phyloP scores from a whole-genome alignment of 2,113 vertebrate species.

The Sciurus niger region DNA sequence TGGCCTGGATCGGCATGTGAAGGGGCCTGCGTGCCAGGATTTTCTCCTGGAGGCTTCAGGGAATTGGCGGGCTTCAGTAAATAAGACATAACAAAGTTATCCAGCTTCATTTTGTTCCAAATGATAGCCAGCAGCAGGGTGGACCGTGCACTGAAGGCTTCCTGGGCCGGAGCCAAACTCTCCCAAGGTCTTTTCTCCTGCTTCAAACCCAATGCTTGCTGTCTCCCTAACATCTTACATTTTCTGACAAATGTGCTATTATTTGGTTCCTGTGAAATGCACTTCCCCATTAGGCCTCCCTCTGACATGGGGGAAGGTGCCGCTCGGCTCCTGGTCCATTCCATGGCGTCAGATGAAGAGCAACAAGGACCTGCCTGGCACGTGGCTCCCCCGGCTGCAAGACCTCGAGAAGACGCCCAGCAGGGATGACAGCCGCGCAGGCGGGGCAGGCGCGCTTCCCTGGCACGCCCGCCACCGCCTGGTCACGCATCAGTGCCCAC shows the following conservation, averaged over 20 bases:
- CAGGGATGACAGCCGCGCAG: too few relatives aligned
- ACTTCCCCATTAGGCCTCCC: conserved; percentile 42
- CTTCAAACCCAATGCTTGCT: conserved; percentile 32
- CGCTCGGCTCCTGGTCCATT: not conserved
- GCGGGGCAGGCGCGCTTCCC: too few relatives aligned
- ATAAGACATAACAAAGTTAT: conserved; percentile 63
- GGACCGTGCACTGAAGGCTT: conserved; percentile 44
- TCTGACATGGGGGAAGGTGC: conserved; percentile 35
- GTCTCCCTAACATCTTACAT: conserved; percentile 62
- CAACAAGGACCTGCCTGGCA: not conserved
- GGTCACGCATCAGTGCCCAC: not conserved
- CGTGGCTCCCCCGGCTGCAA: too few relatives aligned
- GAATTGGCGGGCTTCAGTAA: conserved; percentile 60
- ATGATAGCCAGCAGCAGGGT: conserved; percentile 60
- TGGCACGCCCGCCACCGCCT: not conserved
- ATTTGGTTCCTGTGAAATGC: conserved; percentile 53
- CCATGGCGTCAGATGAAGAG: not conserved
- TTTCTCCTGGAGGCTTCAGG: conserved; percentile 48
- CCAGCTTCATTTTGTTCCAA: conserved; percentile 51
- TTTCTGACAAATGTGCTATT: conserved; percentile 65
- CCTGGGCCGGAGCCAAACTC: conserved; percentile 63
- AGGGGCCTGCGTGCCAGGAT: not conserved
- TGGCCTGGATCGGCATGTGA: not conserved
- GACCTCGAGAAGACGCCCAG: not conserved
- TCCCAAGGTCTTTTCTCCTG: not conserved